Conservation (phyloP, 2,113 vertebrate genomes). For the Axis porcinus region DNA sequence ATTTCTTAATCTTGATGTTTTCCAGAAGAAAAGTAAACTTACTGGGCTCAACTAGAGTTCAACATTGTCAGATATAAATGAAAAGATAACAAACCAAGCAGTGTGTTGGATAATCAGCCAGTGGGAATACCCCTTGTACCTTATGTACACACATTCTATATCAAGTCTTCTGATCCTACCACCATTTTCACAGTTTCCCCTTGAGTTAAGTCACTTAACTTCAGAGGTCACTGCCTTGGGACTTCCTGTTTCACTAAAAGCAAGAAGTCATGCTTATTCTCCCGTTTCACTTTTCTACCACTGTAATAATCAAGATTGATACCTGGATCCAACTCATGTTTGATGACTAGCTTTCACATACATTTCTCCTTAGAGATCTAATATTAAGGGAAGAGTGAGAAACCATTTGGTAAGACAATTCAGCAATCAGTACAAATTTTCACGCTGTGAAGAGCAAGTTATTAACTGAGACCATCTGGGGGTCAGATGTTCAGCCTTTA, state of each 20-base stretch:
- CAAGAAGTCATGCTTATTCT: background rate
- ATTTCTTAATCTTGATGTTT: background rate
- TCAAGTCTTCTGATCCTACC: background rate
- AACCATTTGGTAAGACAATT: background rate
- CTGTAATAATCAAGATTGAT: background rate
- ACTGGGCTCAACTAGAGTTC: background rate
- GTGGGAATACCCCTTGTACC: background rate
- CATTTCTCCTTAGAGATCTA: background rate
- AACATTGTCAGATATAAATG: background rate
- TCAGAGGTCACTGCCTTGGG: background rate
- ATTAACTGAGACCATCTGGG: background rate
- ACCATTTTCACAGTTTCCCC: background rate
- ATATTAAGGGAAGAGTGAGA: background rate
- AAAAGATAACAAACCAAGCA: background rate
- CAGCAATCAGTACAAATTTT: background rate
- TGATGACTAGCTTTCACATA: background rate
- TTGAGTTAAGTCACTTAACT: background rate
- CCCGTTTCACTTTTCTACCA: background rate
- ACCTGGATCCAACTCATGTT: background rate
- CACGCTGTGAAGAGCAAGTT: background rate
- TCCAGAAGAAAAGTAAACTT: background rate
- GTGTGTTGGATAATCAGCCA: background rate
- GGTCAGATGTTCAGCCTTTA: background rate
- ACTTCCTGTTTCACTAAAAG: background rate
- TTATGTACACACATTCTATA: background rate